Base-by-base conservation (phyloP, 2,888 invertebrate genomes). In the Stenichneumon culpator region DNA sequence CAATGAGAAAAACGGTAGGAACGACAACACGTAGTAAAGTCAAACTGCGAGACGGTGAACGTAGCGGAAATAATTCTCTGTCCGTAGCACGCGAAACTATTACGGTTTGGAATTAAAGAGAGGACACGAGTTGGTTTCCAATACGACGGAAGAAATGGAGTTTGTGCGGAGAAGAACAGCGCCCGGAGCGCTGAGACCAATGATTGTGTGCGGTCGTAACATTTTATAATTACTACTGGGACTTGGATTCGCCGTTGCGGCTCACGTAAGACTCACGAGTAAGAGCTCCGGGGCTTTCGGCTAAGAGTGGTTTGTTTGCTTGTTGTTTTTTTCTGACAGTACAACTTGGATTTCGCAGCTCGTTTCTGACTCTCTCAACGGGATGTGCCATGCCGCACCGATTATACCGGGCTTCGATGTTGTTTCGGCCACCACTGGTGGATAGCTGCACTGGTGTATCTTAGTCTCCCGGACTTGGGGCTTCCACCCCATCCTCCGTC, bases 211-310 rank as follows among this genome's bases (percentile, higher is more conserved):
- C 75, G 75, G 73, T 73, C 67, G 77, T 84, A 84, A 86, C 52
- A 77, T 84, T 84, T 82, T 86, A 77, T 82, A 87, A 86, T 87
- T 82, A 80, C 84, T 80, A 22, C 57, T 52, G 80, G 86, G 69
- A 82, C 47, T 63, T 54, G 32, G 68, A 7, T 69, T 44, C 28
- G 22, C 32, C 50, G 65, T 72, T 14, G 47, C 32, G 67, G 39
- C 47, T 82, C 36, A 67, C 32, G 47, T 78, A n/a, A n/a, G n/a
- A n/a, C n/a, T 19, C 16, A 25, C 16, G 22, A 32, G 65, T 70
- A 72, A n/a, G 47, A 44, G n/a, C 32, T 65, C 28, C 16, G 32
- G 22, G 47, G n/a, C 60, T 22, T 77, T 70, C 2, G 52, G 57
- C 47, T 44, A 44, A 57, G 39, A 44, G 28, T 50, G 25, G 28